Evolutionary conservation across 1,140 invertebrate species (phyloP), one percentile per base, ranked within the genome.

Genomic region (Drosophila nigrodunni): DNA sequence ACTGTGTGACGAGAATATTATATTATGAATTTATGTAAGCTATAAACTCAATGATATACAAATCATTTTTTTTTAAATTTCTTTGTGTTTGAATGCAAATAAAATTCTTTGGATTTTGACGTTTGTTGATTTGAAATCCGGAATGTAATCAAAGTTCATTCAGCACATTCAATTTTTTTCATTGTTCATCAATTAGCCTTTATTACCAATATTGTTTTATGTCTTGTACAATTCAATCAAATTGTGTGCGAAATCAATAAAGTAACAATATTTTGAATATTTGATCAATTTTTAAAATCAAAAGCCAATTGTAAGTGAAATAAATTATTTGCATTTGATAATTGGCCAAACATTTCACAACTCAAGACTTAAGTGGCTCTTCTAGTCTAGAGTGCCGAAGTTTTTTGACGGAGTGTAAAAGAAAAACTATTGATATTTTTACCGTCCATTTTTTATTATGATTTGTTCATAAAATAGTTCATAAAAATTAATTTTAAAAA

Each of bases 251-350:
- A 43, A 43, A 13, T 43, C n/a, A 49, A 18, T 35, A 60, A 18
- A 18, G 11, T 21, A 47, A 60, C 35, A 37, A 15, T 57, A 21
- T 57, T 54, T 13, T n/a, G 7, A 10, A 37, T 5, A 15, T 37
- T 37, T n/a, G 13, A n/a, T 1, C 11, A 11, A 54, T 54, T 2
- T 30, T 25, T 2, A 35, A 54, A 49, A 49, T 37, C 30, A 49
- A 62, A 62, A 54, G 35, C 34, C 15, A 49, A 49, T 46, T 61
- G 25, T 18, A 61, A 61, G 41, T 50, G 49, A 54, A 54, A n/a
- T 21, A 54, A 50, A 62, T 62, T n/a, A 39, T 39, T 54, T 41
- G 60, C 47, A 64, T 35, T 52, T 21, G 60, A 50, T 64, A 35
- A 64, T 52, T 64, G 35, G n/a, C 49, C 30, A 13, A 64, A 52